Evolutionary conservation across 2,888 invertebrate genomes (phyloP), one percentile per base, ranked within the genome.

Genomic region (Synergus japonicus): DNA sequence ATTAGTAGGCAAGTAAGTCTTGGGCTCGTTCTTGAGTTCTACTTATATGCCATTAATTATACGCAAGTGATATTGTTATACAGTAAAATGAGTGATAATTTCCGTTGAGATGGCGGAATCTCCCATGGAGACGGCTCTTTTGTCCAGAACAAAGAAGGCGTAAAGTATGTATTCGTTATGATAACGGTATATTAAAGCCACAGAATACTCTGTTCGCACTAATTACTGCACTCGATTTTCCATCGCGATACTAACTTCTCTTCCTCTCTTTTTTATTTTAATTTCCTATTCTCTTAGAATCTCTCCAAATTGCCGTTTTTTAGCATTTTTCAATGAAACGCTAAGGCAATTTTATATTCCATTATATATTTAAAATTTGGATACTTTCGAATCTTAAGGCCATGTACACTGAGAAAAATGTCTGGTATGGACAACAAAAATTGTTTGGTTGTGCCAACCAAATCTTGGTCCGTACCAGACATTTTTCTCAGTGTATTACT

Each of bases 151-250:
- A 58, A 18, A 58, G 58, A 18, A 58, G 58, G 18, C 58, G 58
- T 18, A 18, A 58, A 18, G 58, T 58, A 49, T 22, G 4, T 49
- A 78, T 78, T 60, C 77, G 77, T 81, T 81, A 81, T 81, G 73
- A 79, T 81, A 81, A 81, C 81, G 79, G 79, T 43, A 76, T 22
- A 58, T 37, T 2, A 54, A 60, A 64, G 64, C 73, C 78, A 60
- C 64, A 43, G 54, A 12, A 46, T 58, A 58, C 13, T 76, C 73
- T 76, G 64, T 69, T 64, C 76, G 78, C 76, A 41, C 77, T 81
- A 81, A 77, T 81, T 81, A 77, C 64, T 66, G 13, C 5, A 15
- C 49, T 49, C 15, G 15, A 13, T 49, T 49, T 49, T 15, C 13
- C 49, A 49, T 49, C 49, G 49, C 13, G 49, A 49, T 49, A 9